Base-by-base conservation (phyloP, 2,113 vertebrate species). In the Rhea americana region DNA sequence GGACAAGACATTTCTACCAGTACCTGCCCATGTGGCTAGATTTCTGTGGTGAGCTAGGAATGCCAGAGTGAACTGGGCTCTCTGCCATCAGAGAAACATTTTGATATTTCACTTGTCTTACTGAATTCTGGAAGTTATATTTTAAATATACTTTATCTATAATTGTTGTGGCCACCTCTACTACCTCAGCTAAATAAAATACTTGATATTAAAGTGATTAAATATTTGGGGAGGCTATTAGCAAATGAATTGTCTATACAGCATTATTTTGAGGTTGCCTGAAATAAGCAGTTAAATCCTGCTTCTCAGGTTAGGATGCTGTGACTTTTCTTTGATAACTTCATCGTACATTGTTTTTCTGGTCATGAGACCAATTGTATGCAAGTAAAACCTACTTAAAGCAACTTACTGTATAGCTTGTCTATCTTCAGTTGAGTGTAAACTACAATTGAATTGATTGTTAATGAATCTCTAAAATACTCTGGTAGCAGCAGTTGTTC, bases 401-500 rank as follows among this genome's bases (percentile, higher is more conserved):
- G 47, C 2, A 61, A 4, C 48, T 47, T 25, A 15, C 37, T 21
- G 13, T 20, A 2, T 19, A 47, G 50, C 32, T 76, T 53, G 9
- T 61, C 13, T 70, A 70, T 37, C 61, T 63, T 32, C 0, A 39
- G 17, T 4, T 43, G 37, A 22, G 12, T 7, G 6, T 79, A 7
- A 75, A 15, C 12, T 51, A 2, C 11, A 45, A 41, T 28, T 9
- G 17, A 20, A 14, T 22, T 7, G 4, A 17, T 7, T 59, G 30
- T 53, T 43, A 2, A 0, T 1, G 14, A 16, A 5, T 47, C 24
- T 53, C n/a, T 70, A 30, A 70, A 91, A 18, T 35, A 2, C 8
- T 32, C 37, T n/a, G 28, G 32, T 22, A 43, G 35, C 32, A 7
- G 8, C 13, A 25, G 28, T 58, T 72, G 0, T 9, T 71, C 0